phyloP scores from a whole-genome alignment of 2,888 invertebrate genomes.

The Lamellibrachia satsuma region DNA sequence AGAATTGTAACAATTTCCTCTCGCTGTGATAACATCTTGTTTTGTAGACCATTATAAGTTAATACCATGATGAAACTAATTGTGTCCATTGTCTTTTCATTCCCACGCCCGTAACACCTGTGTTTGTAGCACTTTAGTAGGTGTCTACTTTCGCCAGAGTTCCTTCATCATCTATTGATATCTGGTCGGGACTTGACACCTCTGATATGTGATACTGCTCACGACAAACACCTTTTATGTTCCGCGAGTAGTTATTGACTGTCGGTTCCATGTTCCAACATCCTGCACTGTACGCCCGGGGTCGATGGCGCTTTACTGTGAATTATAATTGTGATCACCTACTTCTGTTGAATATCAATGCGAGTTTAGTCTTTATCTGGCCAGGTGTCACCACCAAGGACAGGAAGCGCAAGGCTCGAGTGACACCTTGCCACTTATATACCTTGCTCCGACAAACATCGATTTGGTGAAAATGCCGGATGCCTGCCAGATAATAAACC shows the following conservation, averaged over 20 bases:
- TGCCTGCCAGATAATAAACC: not conserved
- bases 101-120: not conserved
- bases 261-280: not conserved
- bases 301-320: not conserved
- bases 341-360: not conserved
- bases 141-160: no score
- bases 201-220: not conserved
- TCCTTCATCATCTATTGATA: not conserved
- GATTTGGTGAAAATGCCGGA: not conserved
- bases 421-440: not conserved
- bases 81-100: not conserved
- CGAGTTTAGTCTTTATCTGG: not conserved
- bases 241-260: not conserved
- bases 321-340: not conserved
- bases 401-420: not conserved
- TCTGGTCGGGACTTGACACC: not conserved
- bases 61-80: no score
- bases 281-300: not conserved
- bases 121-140: no score
- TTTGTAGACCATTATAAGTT: no score
- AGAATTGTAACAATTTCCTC: no score
- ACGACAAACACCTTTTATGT: not conserved
- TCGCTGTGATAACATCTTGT: no score
- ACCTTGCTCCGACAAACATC: not conserved
- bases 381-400: constrained; percentile 10